Base-by-base conservation (phyloP, 2,888 invertebrate species). In the Melanchra persicariae region DNA sequence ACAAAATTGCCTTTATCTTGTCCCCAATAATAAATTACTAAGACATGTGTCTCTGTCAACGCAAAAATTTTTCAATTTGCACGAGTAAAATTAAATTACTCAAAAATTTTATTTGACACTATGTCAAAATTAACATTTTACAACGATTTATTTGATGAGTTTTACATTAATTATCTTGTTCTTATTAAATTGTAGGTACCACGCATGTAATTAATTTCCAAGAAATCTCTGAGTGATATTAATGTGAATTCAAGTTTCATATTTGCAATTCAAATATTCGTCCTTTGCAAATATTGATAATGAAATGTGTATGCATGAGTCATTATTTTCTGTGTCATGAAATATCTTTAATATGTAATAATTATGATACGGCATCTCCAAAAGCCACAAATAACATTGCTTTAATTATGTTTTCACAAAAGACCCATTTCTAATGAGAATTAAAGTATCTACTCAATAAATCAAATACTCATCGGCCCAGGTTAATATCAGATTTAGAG, bases 201-300 rank as follows among this genome's bases (percentile, higher is more conserved):
- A n/a, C n/a, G n/a, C 15, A 24, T 68, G 12, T 57, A 64, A 60
- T 63, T 68, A 64, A 75, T 69, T 74, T 75, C 7, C 6, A 69
- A 63, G 57, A 40, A 52, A 60, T 55, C 10, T 74, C n/a, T 43
- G n/a, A 51, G 55, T 49, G 30, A 64, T 37, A 57, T 63, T 37
- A 58, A 65, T 58, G 54, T 15, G 26, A 62, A 51, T 74, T 37
- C 5, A 22, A 74, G 74, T 74, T 59, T 54, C 10, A 49, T 66
- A 74, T 77, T 74, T 59, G 49, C 52, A 69, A 37, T 75, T 55
- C 60, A 69, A 75, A 77, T 79, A 51, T 66, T 74, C 22, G 43
- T 73, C 66, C 57, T 77, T 66, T 49, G 52, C 61, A 43, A 73
- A 76, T 76, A 79, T 79, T 77, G 43, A 22, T 37, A 58, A 37